Conservation (phyloP, 2,797 vertebrate genomes). For the Enteromius afrohamiltoni region DNA sequence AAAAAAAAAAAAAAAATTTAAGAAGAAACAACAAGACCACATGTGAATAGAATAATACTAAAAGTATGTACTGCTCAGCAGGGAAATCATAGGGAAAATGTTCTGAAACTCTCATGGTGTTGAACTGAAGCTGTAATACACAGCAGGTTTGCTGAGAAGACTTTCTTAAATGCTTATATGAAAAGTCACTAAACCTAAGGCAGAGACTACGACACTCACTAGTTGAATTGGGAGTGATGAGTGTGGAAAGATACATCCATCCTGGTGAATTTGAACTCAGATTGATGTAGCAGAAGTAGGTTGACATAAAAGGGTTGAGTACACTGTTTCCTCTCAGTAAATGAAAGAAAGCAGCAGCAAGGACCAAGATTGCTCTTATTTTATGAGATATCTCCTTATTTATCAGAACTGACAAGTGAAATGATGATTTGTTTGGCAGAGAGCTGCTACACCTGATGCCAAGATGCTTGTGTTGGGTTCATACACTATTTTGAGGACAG, state of each 20-base stretch:
- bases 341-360: constrained; percentile 53
- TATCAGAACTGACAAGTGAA: constrained; percentile 59
- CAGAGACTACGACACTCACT: neutral
- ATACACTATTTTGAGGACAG: constrained; percentile 9
- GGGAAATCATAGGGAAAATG: neutral
- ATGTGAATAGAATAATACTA: neutral
- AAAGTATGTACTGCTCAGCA: neutral
- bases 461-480: constrained; percentile 30
- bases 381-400: constrained; percentile 51
- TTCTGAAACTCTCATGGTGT: neutral
- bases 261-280: constrained; percentile 53
- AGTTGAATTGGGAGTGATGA: constrained; percentile 18
- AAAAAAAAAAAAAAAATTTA: neutral
- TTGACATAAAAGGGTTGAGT: constrained; percentile 53
- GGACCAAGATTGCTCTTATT: constrained; percentile 47
- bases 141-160: neutral
- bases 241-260: constrained; percentile 48
- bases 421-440: constrained; percentile 57
- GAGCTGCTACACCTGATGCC: constrained; percentile 46
- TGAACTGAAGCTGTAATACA: neutral
- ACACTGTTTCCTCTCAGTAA: constrained; percentile 43
- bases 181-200: constrained; percentile 13
- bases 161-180: neutral
- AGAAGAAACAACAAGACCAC: neutral
- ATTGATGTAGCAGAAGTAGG: constrained; percentile 56